phyloP scores from a whole-genome alignment of 2,113 vertebrate genomes.

The Spilogale gracilis region DNA sequence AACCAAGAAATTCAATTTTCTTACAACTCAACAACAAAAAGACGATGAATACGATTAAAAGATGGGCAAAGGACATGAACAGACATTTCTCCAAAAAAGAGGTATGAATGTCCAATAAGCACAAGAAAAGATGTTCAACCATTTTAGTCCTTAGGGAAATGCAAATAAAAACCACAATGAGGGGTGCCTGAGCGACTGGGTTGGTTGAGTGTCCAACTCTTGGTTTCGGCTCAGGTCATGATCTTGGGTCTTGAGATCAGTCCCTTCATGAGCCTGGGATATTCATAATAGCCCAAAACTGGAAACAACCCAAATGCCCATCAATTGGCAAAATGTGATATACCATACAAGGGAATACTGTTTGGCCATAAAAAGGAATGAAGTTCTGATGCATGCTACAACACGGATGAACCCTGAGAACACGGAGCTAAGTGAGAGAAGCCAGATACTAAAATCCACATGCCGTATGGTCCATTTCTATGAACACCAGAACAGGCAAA shows the following conservation, averaged over 20 bases:
- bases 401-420: constrained; percentile 16
- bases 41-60: constrained; percentile 1
- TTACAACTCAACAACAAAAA: constrained; percentile 55
- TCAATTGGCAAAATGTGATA: constrained; percentile 11
- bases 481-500: constrained; percentile 38
- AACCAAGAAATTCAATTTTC: constrained; percentile 49
- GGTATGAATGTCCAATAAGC: background rate
- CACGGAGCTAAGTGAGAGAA: constrained; percentile 24
- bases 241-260: background rate
- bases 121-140: constrained; percentile 32
- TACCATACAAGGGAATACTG: background rate
- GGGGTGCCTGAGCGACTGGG: background rate
- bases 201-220: background rate
- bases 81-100: constrained; percentile 42
- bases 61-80: background rate
- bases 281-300: constrained; percentile 19
- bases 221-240: background rate
- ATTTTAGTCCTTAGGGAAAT: constrained; percentile 21
- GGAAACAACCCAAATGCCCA: background rate
- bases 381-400: background rate
- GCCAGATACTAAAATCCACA: background rate
- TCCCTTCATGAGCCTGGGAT: background rate
- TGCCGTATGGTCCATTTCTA: background rate
- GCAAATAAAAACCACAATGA: constrained; percentile 48
- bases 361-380: background rate